Base-by-base conservation (phyloP, 2,113 vertebrate species). In the Nannobrachium achirus region DNA sequence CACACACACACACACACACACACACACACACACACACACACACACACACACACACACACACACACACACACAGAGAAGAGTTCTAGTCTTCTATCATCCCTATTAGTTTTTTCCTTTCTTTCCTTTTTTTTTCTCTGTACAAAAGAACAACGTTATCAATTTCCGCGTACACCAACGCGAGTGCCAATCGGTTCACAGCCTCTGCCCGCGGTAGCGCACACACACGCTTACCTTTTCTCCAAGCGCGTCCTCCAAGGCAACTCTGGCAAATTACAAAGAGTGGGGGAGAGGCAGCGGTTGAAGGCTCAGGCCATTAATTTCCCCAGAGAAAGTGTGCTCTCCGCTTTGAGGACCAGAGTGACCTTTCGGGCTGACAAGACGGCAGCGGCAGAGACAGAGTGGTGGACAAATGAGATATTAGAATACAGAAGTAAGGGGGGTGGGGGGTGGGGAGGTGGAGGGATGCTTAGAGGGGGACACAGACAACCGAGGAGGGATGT, bases 271-370 rank as follows among this genome's bases (percentile, higher is more conserved):
- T 89, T 84, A 84, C 82, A 56, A 81, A 77, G 78, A 71, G 78
- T 66, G 70, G 13, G 46, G 14, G 33, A 77, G 81, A 88, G 73
- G 68, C 79, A 71, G 84, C 76, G 64, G 81, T 80, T 67, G 83
- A 78, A 86, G 86, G 78, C 83, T 86, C 72, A 75, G 82, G 74
- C 88, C 91, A 92, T 93, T 92, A 92, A 92, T 93, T 93, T 92
- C 89, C 89, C 87, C 59, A 63, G 88, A 91, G 88, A 71, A 87
- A 86, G 82, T 74, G 69, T 75, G 69, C 81, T 75, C 83, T 88
- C 75, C 73, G 80, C 86, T 88, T 71, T 66, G 78, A 88, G 80
- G 84, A 87, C 79, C 72, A 78, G 82, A 77, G 69, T 93, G 90
- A 93, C 92, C 92, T 93, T 93, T 92, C 78, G 25, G n/a, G 7